Percentiles rank a stretch among this genome's conserved stretches.
Conservation (phyloP, 2,888 invertebrate genomes). For the Synanthedon formicaeformis region DNA sequence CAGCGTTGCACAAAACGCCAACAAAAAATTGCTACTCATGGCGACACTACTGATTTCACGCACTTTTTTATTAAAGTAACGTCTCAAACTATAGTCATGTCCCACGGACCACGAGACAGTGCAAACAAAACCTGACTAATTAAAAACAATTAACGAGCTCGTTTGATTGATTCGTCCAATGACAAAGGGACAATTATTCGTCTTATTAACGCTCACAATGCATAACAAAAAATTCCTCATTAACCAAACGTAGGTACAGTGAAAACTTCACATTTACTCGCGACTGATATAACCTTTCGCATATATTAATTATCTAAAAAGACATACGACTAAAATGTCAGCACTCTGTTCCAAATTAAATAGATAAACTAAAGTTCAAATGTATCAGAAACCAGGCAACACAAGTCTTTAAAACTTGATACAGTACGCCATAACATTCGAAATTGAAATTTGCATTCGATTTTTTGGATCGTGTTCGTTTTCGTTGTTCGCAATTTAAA, state of each 20-base stretch:
- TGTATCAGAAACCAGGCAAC: not conserved
- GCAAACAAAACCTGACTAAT: not conserved
- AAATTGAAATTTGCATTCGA: conserved; percentile 4
- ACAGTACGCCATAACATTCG: not conserved
- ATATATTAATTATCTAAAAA: conserved; percentile 7
- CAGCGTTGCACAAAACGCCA: conserved; percentile 29
- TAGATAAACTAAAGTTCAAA: conserved; percentile 1
- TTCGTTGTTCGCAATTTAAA: conserved; percentile 3
- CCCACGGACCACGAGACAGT: conserved; percentile 1
- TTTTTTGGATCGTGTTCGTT: conserved; percentile 5
- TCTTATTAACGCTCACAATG: conserved; percentile 5
- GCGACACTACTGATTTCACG: conserved; percentile 12
- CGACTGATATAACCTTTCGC: conserved; percentile 13
- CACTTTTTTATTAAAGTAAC: conserved; percentile 7
- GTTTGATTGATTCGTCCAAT: conserved; percentile 3
- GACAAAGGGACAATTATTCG: not conserved
- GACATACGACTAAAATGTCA: conserved; percentile 5
- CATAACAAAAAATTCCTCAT: conserved; percentile 4
- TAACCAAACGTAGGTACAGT: not conserved
- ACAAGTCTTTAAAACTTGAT: not conserved
- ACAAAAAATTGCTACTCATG: conserved; percentile 32
- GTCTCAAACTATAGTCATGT: conserved; percentile 10
- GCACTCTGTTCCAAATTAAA: conserved; percentile 1
- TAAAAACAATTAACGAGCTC: conserved; percentile 4
- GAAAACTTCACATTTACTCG: conserved; percentile 11